Evolutionary conservation across 2,888 invertebrate genomes (phyloP).

Genomic region (Vesta saturnalis): DNA sequence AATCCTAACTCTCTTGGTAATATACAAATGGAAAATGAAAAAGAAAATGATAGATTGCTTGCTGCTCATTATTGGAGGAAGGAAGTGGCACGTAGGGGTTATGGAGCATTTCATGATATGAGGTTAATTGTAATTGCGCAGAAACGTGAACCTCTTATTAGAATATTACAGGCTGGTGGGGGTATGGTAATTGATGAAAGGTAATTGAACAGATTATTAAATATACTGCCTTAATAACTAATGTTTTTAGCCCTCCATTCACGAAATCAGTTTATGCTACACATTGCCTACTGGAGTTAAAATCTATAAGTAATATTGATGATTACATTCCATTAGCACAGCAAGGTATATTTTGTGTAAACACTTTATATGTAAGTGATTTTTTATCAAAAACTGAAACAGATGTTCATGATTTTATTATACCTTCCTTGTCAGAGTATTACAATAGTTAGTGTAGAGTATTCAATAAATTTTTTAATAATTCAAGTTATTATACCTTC

Average conservation of each 20-base stretch:
- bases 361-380: slow-evolving; percentile 56
- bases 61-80: slow-evolving; percentile 78
- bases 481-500: background rate
- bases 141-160: slow-evolving; percentile 70
- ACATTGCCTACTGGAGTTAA: slow-evolving; percentile 77
- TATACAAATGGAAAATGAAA: slow-evolving; percentile 62
- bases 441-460: slow-evolving; percentile 37
- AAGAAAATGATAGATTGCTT: slow-evolving; percentile 60
- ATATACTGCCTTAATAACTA: slow-evolving; percentile 16
- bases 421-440: slow-evolving; percentile 51
- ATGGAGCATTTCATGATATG: slow-evolving; percentile 61
- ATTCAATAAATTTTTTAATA: background rate
- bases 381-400: slow-evolving; percentile 51
- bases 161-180: slow-evolving; percentile 82
- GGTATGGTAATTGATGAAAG: slow-evolving; percentile 72
- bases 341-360: slow-evolving; percentile 57
- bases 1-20: slow-evolving; percentile 70
- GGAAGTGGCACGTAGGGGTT: slow-evolving; percentile 62
- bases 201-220: slow-evolving; percentile 58
- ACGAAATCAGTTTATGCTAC: slow-evolving; percentile 67
- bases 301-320: slow-evolving; percentile 49
- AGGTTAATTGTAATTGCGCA: slow-evolving; percentile 70
- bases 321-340: slow-evolving; percentile 55
- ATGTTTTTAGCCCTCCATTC: slow-evolving; percentile 66
- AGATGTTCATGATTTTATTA: slow-evolving; percentile 53